Conservation (phyloP, 1,140 invertebrate genomes). For the Drosophila carrolli region DNA sequence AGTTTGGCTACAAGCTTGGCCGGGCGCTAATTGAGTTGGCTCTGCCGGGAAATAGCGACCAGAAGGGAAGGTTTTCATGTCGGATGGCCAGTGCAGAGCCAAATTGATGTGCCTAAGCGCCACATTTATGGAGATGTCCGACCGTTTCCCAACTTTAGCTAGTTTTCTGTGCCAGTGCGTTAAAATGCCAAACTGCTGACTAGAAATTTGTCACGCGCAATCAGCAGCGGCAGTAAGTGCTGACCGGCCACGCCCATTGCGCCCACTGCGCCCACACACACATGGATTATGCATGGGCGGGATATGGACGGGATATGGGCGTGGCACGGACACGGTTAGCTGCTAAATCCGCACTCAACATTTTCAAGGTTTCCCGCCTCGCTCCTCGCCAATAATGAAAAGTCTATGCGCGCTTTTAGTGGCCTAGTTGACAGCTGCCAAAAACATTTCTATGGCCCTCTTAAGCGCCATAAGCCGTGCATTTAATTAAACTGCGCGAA, state of each 20-base stretch:
- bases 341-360: conserved; percentile 31
- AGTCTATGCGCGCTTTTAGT: conserved; percentile 37
- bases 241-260: conserved; percentile 23
- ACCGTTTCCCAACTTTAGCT: conserved; percentile 14
- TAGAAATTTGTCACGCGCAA: conserved; percentile 73
- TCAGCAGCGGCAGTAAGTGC: conserved; percentile 63
- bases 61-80: not conserved
- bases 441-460: conserved; percentile 45
- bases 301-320: not conserved
- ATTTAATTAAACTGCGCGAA: conserved; percentile 50
- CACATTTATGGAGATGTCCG: conserved; percentile 2
- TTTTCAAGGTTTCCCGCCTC: conserved; percentile 54
- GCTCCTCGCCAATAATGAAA: conserved; percentile 55
- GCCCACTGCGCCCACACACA: conserved; percentile 3
- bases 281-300: conserved; percentile 51
- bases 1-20: conserved; percentile 76
- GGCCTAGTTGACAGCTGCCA: conserved; percentile 61
- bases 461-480: conserved; percentile 41
- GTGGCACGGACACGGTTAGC: conserved; percentile 15
- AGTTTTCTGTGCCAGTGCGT: conserved; percentile 23
- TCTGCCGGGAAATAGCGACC: conserved; percentile 23
- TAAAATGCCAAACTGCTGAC: conserved; percentile 74
- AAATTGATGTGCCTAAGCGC: conserved; percentile 60
- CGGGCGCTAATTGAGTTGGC: conserved; percentile 74
- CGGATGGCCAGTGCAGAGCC: not conserved